Conservation (phyloP, 2,888 invertebrate species). For the Tenthredo amoena region DNA sequence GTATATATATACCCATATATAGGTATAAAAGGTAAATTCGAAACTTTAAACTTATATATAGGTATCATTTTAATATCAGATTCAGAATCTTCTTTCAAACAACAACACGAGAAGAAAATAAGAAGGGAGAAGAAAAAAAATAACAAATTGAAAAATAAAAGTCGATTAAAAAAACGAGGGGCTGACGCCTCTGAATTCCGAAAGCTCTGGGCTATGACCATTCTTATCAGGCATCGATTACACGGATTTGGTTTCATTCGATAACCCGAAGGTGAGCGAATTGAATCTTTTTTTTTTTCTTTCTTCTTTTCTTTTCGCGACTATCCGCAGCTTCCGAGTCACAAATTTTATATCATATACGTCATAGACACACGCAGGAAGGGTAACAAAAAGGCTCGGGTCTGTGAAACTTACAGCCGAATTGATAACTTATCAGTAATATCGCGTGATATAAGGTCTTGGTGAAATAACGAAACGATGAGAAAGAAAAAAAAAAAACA, state of each 20-base stretch:
- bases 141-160: not conserved
- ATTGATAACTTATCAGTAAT: not conserved
- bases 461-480: no score
- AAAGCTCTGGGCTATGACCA: not conserved
- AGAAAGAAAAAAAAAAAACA: not conserved
- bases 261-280: constrained; percentile 30
- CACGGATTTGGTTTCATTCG: constrained; percentile 22
- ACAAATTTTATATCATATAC: not conserved
- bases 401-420: not conserved
- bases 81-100: not conserved
- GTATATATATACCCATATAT: no score
- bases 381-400: not conserved
- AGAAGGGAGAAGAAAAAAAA: not conserved
- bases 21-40: not conserved
- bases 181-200: not conserved
- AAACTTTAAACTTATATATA: not conserved
- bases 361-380: no score
- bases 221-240: constrained; percentile 17
- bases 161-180: not conserved
- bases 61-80: constrained; percentile 7
- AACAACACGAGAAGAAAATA: not conserved
- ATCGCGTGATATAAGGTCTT: not conserved
- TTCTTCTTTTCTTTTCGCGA: not conserved
- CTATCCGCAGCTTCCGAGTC: not conserved
- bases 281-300: constrained; percentile 13